Evolutionary conservation across 2,797 vertebrate species (phyloP), one percentile per base, ranked within the genome.

Genomic region (Stomatorhinus walkeri): DNA sequence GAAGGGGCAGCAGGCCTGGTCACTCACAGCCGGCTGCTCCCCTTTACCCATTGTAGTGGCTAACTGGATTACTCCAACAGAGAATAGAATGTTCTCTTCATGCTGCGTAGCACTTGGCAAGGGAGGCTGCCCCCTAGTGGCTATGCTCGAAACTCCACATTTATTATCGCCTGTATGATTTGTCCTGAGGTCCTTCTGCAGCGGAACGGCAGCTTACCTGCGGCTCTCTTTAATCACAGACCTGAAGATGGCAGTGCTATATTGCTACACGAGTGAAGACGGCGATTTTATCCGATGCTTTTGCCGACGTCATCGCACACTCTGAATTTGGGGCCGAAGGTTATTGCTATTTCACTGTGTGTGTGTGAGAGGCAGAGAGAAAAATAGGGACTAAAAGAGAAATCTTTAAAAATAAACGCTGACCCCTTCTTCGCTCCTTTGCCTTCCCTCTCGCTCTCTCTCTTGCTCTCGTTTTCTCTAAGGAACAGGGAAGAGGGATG

Each of bases 71-170:
- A 81, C 88, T 88, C 87, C 46, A 52, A 89, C 81, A 54, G 72
- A 64, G 88, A 86, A 88, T 89, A 92, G 90, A 92, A 91, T 90
- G 91, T 90, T 89, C 92, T 92, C 91, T 92, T 46, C 88, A 64
- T 46, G 87, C 89, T 90, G 91, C 90, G 88, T 88, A 88, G 32
- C 64, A 14, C 5, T 40, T 61, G 32, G 46, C 83, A 22, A 10
- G 61, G 22, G 22, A 87, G 61, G 49, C 12, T 12, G 56, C 54
- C 86, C 79, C 84, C 86, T 90, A 36, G 79, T 90, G 88, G 88
- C 6, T 89, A 87, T 89, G 22, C 19, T 3, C 28, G 22, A 51
- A 48, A 32, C 40, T 84, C 36, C 24, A 72, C 16, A 64, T 76
- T 76, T 28, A 48, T 59, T 48, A 83, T 6, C 61, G 14, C 52